Conservation (phyloP, 2,113 vertebrate genomes). For the Pipra filicauda region DNA sequence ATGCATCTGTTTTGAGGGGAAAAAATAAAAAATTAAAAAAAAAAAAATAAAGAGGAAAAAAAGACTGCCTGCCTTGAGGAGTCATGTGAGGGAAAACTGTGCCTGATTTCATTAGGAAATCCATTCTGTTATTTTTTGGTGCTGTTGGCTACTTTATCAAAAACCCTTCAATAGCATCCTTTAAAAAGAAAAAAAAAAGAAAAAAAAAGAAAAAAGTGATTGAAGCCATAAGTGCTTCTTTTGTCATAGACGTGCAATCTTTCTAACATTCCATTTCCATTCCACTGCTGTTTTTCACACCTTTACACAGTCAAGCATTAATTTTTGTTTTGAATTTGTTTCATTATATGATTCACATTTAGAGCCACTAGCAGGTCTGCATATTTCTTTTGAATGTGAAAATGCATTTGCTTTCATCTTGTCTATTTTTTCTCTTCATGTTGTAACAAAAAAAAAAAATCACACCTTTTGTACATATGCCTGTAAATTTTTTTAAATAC, state of each 20-base stretch:
- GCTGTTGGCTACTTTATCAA: constrained; percentile 97
- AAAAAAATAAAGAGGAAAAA: constrained; percentile 32
- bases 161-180: constrained; percentile 85
- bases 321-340: constrained; percentile 63
- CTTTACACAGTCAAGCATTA: constrained; percentile 82
- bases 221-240: constrained; percentile 83
- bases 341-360: constrained; percentile 81
- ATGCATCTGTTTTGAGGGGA: constrained; percentile 78
- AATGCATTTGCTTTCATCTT: constrained; percentile 79
- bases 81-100: constrained; percentile 85
- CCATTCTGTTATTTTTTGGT: constrained; percentile 93
- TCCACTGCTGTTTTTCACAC: constrained; percentile 75
- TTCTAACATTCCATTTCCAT: constrained; percentile 96
- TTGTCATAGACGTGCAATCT: constrained; percentile 96
- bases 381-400: constrained; percentile 91
- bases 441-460: constrained; percentile 83
- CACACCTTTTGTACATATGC: constrained; percentile 96
- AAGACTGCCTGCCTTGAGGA: constrained; percentile 82
- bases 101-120: constrained; percentile 96
- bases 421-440: constrained; percentile 81
- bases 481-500: constrained; percentile 99
- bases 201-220: constrained; percentile 61
- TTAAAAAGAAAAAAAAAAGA: constrained; percentile 66
- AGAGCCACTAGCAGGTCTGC: constrained; percentile 93
- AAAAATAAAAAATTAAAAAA: constrained; percentile 4